Base-by-base conservation (phyloP, 2,888 invertebrate species). In the Eupithecia abbreviata region DNA sequence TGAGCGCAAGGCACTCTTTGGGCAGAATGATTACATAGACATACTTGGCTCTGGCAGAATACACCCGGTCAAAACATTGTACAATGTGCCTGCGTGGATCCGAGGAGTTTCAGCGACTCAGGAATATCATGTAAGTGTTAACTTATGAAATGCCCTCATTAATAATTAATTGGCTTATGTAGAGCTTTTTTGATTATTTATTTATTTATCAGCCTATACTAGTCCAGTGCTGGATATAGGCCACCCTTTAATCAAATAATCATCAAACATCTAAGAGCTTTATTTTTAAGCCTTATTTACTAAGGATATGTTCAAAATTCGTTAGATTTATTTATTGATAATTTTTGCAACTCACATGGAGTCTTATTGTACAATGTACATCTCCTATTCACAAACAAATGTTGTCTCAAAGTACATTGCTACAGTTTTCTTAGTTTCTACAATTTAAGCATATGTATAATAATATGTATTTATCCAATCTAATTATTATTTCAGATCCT, bases 21-120 rank as follows among this genome's bases (percentile, higher is more conserved):
- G 99, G 0, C 99, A 99, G 90, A 99, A 99, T 93, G 99, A 99
- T 91, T 99, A 99, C 88, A 98, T 99, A 81, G 99, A 99, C 90
- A 98, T 99, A 77, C 95, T 99, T 73, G 99, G 99, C 2, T 96
- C 97, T 86, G 98, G 98, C 51, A 95, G 95, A 18, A 81, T 96
- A 75, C 98, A 98, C 89, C 99, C 99, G 0, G 97, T 97, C 0
- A 97, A 96, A 88, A 96, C 99, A 15, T 90, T 98, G 15, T 98
- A 98, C 86, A 96, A 97, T 79, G 96, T 98, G 7, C 99, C 99
- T 0, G 92, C 96, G 0, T 99, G 99, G 99, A 94, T 99, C 55
- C 96, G 98, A 84, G 99, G 99, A 71, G 97, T 98, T 70, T 96
- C 96, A 18, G 99, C 67, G 13, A 68, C 91, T 3, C 97, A 98